Conservation (phyloP, 2,113 vertebrate species). For the Strix aluco region DNA sequence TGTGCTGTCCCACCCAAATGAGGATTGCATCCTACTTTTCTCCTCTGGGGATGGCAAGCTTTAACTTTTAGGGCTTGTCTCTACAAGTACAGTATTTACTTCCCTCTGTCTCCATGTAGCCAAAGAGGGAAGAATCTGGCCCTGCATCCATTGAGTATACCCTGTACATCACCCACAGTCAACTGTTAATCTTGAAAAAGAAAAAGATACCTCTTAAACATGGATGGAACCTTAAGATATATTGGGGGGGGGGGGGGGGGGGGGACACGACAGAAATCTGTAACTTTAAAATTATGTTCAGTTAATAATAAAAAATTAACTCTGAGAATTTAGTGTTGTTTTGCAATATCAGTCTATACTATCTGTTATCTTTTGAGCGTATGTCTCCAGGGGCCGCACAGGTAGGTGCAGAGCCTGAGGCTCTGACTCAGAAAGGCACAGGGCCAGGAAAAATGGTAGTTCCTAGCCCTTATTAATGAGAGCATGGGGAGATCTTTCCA, state of each 20-base stretch:
- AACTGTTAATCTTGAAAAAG: neutral
- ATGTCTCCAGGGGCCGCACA: neutral
- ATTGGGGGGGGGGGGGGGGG: too few species aligned
- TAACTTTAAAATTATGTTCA: neutral
- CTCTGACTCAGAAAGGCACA: constrained; percentile 27
- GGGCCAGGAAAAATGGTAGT: constrained; percentile 29
- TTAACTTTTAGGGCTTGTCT: neutral
- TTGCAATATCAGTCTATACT: neutral
- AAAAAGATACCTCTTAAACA: neutral
- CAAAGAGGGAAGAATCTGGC: neutral
- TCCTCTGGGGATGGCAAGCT: neutral
- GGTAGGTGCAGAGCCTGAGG: constrained; percentile 10
- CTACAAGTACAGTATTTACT: neutral
- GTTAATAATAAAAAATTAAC: neutral
- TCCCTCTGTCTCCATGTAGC: neutral
- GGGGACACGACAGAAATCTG: too few species aligned
- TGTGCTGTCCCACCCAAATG: constrained; percentile 26
- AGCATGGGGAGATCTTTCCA: neutral
- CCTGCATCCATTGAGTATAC: neutral
- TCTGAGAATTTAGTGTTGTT: neutral
- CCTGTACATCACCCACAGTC: neutral
- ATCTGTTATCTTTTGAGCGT: neutral
- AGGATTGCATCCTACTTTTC: constrained; percentile 9
- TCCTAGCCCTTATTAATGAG: constrained; percentile 30
- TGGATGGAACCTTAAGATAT: neutral